Conservation (phyloP, 2,888 invertebrate species). For the Hydropsyche betteni region DNA sequence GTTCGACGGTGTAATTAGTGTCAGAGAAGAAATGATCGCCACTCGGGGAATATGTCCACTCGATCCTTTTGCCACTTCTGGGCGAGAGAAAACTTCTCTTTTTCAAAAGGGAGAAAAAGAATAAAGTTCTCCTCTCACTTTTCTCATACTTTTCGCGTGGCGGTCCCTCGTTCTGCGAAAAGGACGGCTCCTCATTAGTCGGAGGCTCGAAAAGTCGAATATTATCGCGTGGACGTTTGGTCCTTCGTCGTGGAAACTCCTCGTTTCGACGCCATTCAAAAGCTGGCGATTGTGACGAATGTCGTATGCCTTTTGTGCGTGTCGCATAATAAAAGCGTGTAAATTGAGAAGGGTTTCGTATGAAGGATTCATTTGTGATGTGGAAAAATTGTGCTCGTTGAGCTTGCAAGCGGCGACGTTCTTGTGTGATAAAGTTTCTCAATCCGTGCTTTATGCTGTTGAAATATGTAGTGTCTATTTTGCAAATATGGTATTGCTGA, state of each 20-base stretch:
- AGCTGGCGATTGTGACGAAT: conserved; percentile 1
- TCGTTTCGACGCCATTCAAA: conserved; percentile 18
- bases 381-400: conserved; percentile 4
- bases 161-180: too few relatives aligned
- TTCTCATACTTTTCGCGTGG: neutral
- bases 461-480: too few relatives aligned
- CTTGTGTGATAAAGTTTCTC: too few relatives aligned
- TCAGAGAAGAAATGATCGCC: conserved; percentile 24
- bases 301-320: conserved; percentile 7
- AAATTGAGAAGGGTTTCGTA: conserved; percentile 23
- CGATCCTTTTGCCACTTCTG: conserved; percentile 13
- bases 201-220: neutral
- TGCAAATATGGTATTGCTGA: too few relatives aligned
- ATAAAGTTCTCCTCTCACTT: conserved; percentile 5
- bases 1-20: conserved; percentile 17
- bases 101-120: neutral
- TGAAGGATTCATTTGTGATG: too few relatives aligned
- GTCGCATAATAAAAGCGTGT: conserved; percentile 22
- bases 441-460: too few relatives aligned
- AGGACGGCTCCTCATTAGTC: conserved; percentile 19
- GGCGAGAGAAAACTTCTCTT: neutral
- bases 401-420: too few relatives aligned
- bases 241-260: neutral
- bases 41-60: conserved; percentile 13
- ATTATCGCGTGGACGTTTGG: neutral